Base-by-base conservation (phyloP, 2,113 vertebrate genomes). In the Numenius arquata region DNA sequence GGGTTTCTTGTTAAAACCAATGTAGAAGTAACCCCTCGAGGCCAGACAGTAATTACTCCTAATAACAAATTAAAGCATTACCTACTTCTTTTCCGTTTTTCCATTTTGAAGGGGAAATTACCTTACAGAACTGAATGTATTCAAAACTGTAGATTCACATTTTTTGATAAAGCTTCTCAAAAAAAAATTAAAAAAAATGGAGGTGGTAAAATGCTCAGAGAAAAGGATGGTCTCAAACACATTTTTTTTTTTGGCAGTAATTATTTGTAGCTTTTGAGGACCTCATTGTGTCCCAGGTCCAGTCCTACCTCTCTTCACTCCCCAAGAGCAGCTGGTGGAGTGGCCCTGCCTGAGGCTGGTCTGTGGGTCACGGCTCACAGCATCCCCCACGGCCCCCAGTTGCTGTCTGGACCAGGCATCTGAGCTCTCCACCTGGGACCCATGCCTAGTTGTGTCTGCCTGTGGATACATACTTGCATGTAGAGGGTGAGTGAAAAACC, bases 51-150 rank as follows among this genome's bases (percentile, higher is more conserved):
- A 99, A 99, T 99, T 99, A 98, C 98, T 98, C 96, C 97, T 98
- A 98, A 98, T 98, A 98, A 98, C 97, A 98, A 98, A 98, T 98
- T 98, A 98, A 98, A 98, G 96, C 95, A 98, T 98, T 98, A 98
- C 97, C 96, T 98, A 96, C 92, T 96, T 97, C 95, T 97, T 98
- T 98, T 98, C 94, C 81, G 30, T 95, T 98, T 98, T 98, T 98
- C 98, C 96, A 98, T 98, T 98, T 98, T 94, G 95, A 97, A 75
- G 86, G 95, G 96, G 97, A 98, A 98, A 98, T 98, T 95, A 98
- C 98, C 96, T 97, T 97, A 93, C 92, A 96, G 96, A 96, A 96
- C 93, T 63, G 95, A 98, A 96, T 91, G 92, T 93, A 96, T 98
- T 97, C 77, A 89, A 92, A 98, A 96, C 85, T 87, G 47, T 70